Conservation (phyloP, 1,140 invertebrate species). For the Lineus longissimus region DNA sequence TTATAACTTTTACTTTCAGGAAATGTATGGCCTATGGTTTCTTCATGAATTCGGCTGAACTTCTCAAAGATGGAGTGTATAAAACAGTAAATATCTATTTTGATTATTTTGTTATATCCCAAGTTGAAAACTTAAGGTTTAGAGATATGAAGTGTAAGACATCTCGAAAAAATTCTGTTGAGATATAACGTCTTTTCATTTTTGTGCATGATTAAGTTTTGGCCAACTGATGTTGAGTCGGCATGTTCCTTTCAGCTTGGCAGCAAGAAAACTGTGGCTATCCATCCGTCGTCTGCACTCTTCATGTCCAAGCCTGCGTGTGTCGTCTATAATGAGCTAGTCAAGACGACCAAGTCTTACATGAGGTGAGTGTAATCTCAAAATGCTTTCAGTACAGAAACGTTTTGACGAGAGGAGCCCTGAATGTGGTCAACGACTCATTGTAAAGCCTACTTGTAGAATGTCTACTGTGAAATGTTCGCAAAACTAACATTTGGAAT, state of each 20-base stretch:
- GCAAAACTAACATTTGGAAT: too few relatives aligned
- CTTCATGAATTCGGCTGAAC: slow-evolving; percentile 84
- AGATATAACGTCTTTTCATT: too few relatives aligned
- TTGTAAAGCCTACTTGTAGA: not conserved
- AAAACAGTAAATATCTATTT: slow-evolving; percentile 62
- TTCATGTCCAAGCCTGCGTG: slow-evolving; percentile 70
- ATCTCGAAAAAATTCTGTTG: too few relatives aligned
- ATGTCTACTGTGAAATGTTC: too few relatives aligned
- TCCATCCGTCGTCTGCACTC: slow-evolving; percentile 81
- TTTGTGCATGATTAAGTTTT: too few relatives aligned
- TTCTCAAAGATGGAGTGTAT: slow-evolving; percentile 71
- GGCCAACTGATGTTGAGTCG: too few relatives aligned
- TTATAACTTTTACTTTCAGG: too few relatives aligned
- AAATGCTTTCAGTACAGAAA: not conserved
- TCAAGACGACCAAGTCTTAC: slow-evolving; percentile 80
- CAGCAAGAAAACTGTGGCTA: slow-evolving; percentile 64
- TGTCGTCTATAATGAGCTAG: slow-evolving; percentile 85
- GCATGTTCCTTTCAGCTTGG: slow-evolving; percentile 62
- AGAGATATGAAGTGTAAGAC: too few relatives aligned
- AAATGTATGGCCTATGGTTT: slow-evolving; percentile 74
- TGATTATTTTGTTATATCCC: too few relatives aligned
- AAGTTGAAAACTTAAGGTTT: too few relatives aligned
- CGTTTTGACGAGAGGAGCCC: not conserved
- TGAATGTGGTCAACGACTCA: not conserved
- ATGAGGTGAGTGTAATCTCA: slow-evolving; percentile 57